These are phyloP conservation scores for Philypnodon macrostomus DNA, from an alignment of 2,797 vertebrate genomes.

Conservation along the genomic window DNA sequence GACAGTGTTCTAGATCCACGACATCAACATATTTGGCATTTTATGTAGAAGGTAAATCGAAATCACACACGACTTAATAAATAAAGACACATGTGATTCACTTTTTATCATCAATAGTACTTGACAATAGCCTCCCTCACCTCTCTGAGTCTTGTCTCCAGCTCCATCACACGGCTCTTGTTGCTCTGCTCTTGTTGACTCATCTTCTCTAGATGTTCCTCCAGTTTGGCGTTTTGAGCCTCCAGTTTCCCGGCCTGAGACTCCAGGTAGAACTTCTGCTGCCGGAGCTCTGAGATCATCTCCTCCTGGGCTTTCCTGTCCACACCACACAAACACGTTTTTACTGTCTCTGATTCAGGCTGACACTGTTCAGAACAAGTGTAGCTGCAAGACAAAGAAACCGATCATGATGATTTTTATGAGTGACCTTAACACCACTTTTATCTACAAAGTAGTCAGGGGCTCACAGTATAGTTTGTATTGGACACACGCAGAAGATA, in stretches of 20 bases:
- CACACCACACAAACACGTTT: conserved; percentile 2
- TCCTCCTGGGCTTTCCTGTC: conserved; percentile 98
- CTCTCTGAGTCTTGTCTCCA: conserved; percentile 79
- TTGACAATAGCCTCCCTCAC: conserved; percentile 51
- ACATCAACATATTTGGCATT: neutral
- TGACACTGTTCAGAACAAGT: neutral
- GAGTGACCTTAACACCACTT: neutral
- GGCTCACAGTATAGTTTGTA: too few relatives aligned
- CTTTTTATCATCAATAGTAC: too few relatives aligned
- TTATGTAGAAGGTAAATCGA: too few relatives aligned
- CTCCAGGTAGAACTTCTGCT: conserved; percentile 96
- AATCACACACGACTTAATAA: too few relatives aligned
- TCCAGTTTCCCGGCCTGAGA: conserved; percentile 84
- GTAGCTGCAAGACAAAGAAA: neutral
- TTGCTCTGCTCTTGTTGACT: conserved; percentile 95
- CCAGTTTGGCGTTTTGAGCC: conserved; percentile 92
- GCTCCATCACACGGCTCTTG: conserved; percentile 84
- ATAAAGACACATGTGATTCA: too few relatives aligned
- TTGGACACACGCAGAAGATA: too few relatives aligned
- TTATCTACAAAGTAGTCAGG: too few relatives aligned
- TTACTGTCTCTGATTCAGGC: neutral
- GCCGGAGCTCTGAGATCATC: conserved; percentile 98
- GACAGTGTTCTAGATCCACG: too few relatives aligned
- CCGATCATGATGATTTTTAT: neutral
- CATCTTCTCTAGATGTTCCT: conserved; percentile 97